Base-by-base conservation (phyloP, 2,888 invertebrate genomes). In the Ganaspis brasiliensis region DNA sequence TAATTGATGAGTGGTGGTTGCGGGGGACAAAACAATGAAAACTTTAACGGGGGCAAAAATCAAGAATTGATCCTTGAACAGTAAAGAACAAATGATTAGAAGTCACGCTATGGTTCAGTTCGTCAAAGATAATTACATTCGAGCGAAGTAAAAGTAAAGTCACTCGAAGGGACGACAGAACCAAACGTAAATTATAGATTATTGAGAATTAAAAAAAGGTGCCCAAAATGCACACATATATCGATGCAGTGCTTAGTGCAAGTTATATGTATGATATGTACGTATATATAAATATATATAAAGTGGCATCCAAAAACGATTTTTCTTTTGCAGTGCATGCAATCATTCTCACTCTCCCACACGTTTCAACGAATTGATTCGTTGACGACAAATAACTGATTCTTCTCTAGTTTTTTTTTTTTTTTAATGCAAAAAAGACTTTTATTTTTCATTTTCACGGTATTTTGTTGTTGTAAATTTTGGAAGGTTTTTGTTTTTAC, bases 261-360 rank as follows among this genome's bases (percentile, higher is more conserved):
- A 89, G 90, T 90, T 87, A 90, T 91, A 91, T 88, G 88, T 91
- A 90, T 90, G 85, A 88, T 89, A 90, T 90, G 86, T 89, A 88
- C 86, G 86, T 88, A 87, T 87, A 89, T 91, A 87, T 87, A 81
- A 55, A 80, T 80, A 81, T 82, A 81, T 83, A 82, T 79, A 82
- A 89, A 91, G 88, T 91, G 88, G 91, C 91, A 91, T 91, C 89
- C 90, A 91, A 91, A 90, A 91, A 91, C 87, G 90, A 86, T 86
- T 88, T 89, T 87, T 88, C 82, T 74, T 89, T 90, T 90, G 91
- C 90, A 91, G 89, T 86, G 89, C 91, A 91, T 91, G 91, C 91
- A 90, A 82, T 89, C 91, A 91, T 91, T 91, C 91, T 91, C 91
- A 91, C 91, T 91, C 91, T 91, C 91, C 91, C 91, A 91, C 89